Evolutionary conservation across 2,888 invertebrate genomes (phyloP).

Genomic region (Fragum fragum): DNA sequence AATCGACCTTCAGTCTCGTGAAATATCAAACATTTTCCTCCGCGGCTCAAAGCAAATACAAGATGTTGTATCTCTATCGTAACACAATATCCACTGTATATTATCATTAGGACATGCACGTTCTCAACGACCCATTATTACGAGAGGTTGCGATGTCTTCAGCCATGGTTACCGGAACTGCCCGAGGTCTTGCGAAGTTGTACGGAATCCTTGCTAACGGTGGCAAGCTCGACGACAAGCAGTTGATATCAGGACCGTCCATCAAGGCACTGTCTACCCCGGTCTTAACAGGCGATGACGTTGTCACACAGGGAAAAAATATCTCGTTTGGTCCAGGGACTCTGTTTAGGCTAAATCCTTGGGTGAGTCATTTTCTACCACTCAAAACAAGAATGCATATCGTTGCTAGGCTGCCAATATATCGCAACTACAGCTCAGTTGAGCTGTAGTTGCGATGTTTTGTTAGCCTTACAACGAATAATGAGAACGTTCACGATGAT

Average conservation of each 20-base stretch:
- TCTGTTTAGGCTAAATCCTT: conserved; percentile 33
- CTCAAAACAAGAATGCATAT: no score
- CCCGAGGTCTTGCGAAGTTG: conserved; percentile 81
- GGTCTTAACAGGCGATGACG: conserved; percentile 40
- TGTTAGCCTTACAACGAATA: no score
- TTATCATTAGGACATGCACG: conserved; percentile 37
- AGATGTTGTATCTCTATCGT: no score
- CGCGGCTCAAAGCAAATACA: no score
- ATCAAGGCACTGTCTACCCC: conserved; percentile 36
- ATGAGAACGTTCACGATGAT: no score
- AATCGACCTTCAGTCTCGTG: no score
- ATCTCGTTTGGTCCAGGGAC: conserved; percentile 57
- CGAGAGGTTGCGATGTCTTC: conserved; percentile 80
- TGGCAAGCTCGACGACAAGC: conserved; percentile 65
- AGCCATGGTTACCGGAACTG: conserved; percentile 81
- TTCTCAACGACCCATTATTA: conserved; percentile 77
- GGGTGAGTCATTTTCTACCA: no score
- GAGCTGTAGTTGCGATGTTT: no score
- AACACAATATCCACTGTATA: no score
- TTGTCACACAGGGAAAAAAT: conserved; percentile 37
- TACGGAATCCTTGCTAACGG: conserved; percentile 82
- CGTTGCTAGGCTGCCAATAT: no score
- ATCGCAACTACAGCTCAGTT: no score
- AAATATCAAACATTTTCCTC: no score
- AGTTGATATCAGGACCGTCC: conserved; percentile 54